Conservation (phyloP, 64 coral and sea anemone genomes). For the Stichodactyla helianthus region DNA sequence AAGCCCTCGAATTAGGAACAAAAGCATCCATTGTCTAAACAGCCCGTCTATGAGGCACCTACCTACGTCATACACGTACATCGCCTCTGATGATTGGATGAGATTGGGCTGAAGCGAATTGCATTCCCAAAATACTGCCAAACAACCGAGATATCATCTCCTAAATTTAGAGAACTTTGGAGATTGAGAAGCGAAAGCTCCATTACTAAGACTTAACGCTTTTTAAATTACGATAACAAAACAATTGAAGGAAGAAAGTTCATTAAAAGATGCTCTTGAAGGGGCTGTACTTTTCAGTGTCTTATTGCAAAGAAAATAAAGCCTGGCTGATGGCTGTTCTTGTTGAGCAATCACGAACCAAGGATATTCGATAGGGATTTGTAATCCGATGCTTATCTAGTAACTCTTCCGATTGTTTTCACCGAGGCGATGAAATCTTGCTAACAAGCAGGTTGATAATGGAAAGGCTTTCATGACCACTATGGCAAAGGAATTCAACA, state of each 20-base stretch:
- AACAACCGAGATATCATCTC: background rate
- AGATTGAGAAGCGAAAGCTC: background rate
- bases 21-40: constrained; percentile 20
- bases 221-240: constrained; percentile 16
- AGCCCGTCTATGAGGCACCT: background rate
- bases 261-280: constrained; percentile 11
- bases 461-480: background rate
- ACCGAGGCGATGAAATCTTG: constrained; percentile 22
- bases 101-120: background rate
- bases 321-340: constrained; percentile 9
- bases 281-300: background rate
- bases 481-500: background rate
- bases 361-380: constrained; percentile 21
- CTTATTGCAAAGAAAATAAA: constrained; percentile 27
- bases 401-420: constrained; percentile 19
- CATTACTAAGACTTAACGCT: background rate
- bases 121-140: constrained; percentile 9
- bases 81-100: background rate
- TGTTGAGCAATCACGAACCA: background rate
- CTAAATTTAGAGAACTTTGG: background rate
- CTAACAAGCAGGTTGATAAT: constrained; percentile 33
- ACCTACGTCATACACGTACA: background rate
- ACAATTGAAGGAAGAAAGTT: background rate
- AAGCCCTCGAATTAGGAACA: background rate
- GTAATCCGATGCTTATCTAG: constrained; percentile 24